These are phyloP conservation scores for Luperina nickerlii DNA, from an alignment of 2,888 invertebrate genomes.

Conservation along the genomic window DNA sequence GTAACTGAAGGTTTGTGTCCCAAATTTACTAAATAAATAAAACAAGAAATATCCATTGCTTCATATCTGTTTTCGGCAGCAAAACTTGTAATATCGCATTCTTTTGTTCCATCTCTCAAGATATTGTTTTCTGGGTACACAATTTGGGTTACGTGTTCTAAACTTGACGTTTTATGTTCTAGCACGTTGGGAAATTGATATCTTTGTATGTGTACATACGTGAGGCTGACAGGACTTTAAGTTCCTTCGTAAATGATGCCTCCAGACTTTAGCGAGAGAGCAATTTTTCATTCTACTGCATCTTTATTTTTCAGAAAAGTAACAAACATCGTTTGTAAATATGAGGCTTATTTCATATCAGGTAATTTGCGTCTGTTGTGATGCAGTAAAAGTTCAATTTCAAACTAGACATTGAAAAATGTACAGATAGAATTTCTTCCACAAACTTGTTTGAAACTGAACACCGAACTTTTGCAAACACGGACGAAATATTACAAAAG, in stretches of 20 bases:
- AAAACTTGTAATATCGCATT: constrained; percentile 58
- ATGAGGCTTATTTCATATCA: constrained; percentile 2
- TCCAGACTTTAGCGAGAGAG: background rate
- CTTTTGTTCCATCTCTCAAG: constrained; percentile 46
- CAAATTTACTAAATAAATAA: constrained; percentile 39
- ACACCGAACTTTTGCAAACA: constrained; percentile 43
- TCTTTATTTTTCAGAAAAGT: background rate
- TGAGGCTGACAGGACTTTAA: constrained; percentile 1
- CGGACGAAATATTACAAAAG: constrained; percentile 58
- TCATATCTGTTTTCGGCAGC: constrained; percentile 42
- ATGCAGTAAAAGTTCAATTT: constrained; percentile 29
- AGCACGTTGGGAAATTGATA: constrained; percentile 49
- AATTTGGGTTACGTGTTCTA: constrained; percentile 52
- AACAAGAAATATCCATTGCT: constrained; percentile 37
- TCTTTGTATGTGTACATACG: constrained; percentile 27
- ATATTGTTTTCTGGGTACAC: constrained; percentile 59
- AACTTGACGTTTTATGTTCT: constrained; percentile 57
- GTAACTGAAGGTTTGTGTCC: constrained; percentile 16
- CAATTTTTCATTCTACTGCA: background rate
- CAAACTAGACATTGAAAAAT: constrained; percentile 35
- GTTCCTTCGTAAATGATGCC: constrained; percentile 29
- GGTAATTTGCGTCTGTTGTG: background rate
- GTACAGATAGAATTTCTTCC: constrained; percentile 30
- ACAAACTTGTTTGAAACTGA: constrained; percentile 42
- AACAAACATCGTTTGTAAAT: background rate